phyloP scores from a whole-genome alignment of 2,113 vertebrate genomes.

The Mola mola region DNA sequence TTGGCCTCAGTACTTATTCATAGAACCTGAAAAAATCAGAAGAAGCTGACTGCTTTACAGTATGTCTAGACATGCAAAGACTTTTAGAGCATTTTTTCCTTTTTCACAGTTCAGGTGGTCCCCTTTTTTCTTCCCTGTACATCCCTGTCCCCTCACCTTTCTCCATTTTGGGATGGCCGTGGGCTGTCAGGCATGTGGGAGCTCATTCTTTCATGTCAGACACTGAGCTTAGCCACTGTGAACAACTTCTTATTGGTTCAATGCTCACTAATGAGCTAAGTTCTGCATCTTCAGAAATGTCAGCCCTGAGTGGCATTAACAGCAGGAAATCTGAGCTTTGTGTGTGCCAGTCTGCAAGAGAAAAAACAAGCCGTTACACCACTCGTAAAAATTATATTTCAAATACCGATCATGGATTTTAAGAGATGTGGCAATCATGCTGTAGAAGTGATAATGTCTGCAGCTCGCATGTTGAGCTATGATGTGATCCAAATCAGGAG shows the following conservation, averaged over 20 bases:
- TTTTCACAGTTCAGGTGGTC: conserved; percentile 26
- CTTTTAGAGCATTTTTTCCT: conserved; percentile 47
- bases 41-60: conserved; percentile 1
- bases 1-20: conserved; percentile 2
- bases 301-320: neutral
- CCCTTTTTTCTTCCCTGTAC: neutral
- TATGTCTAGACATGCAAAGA: conserved; percentile 56
- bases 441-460: conserved; percentile 18
- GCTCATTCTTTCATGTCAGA: conserved; percentile 72
- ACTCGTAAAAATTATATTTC: neutral
- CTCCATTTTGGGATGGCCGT: neutral
- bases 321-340: conserved; percentile 2
- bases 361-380: conserved; percentile 5
- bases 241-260: conserved; percentile 70
- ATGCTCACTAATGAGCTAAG: conserved; percentile 82
- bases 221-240: conserved; percentile 85
- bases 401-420: conserved; percentile 10
- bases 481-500: conserved; percentile 28
- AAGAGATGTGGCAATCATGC: conserved; percentile 5
- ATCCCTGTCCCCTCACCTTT: conserved; percentile 4
- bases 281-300: conserved; percentile 77
- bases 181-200: conserved; percentile 17
- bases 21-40: conserved; percentile 6
- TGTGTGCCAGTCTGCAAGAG: conserved; percentile 25
- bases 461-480: conserved; percentile 9